Conservation (phyloP, 2,113 vertebrate species). For the Regulus satrapa region DNA sequence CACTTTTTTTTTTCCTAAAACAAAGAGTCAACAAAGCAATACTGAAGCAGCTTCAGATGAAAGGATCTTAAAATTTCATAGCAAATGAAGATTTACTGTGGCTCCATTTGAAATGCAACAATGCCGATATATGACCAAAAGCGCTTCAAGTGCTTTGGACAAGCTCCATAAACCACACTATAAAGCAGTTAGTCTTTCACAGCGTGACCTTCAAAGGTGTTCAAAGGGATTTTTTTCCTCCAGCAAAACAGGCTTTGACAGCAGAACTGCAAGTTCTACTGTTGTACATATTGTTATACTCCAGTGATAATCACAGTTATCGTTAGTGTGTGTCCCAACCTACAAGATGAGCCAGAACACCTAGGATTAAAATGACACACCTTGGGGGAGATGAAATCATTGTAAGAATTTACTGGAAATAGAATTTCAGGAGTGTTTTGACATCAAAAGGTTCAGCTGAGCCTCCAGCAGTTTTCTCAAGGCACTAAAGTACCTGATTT, state of each 20-base stretch:
- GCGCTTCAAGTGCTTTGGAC: not conserved
- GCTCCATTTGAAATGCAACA: not conserved
- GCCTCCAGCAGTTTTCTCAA: not conserved
- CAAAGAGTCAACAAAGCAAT: not conserved
- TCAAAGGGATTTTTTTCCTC: not conserved
- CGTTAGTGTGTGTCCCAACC: not conserved
- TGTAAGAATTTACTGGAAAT: not conserved
- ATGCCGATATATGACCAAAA: not conserved
- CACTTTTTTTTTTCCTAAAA: not conserved
- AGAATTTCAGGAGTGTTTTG: not conserved
- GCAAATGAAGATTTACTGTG: not conserved
- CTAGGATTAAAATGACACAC: not conserved
- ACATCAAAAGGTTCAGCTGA: not conserved
- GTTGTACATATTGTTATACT: not conserved
- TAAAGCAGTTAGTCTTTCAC: not conserved
- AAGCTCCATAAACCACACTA: slow-evolving; percentile 16
- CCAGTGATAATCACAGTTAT: not conserved
- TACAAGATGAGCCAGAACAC: not conserved
- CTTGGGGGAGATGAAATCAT: not conserved
- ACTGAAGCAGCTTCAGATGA: not conserved
- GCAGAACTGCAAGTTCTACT: slow-evolving; percentile 5
- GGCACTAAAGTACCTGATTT: not conserved
- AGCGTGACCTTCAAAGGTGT: slow-evolving; percentile 20
- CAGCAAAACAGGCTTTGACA: slow-evolving; percentile 5
- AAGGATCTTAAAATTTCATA: not conserved